Base-by-base conservation (phyloP, 2,113 vertebrate genomes). In the Aleadryas rufinucha region DNA sequence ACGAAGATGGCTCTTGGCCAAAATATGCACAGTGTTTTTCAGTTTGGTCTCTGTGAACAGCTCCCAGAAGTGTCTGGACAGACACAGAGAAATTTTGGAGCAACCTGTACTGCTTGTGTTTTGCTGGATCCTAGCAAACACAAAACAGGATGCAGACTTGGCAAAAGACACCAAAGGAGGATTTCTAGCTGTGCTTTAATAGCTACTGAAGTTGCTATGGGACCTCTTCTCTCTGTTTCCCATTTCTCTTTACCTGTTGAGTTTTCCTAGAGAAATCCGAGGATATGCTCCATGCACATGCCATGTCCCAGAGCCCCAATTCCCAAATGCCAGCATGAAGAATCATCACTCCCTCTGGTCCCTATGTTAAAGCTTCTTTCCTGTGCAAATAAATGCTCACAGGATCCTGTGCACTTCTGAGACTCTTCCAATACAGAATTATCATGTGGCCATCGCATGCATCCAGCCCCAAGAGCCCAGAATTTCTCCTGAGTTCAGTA, bases 141-240 rank as follows among this genome's bases (percentile, higher is more conserved):
- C 54, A 47, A 85, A 94, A 90, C 54, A 96, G 87, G 94, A 85
- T 74, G 47, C 22, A 87, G 70, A 66, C 78, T 33, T 94, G 78
- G 42, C 31, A 70, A 31, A 33, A 86, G 30, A 39, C 35, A 77
- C 68, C 16, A 63, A 63, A 66, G 35, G 18, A 85, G 21, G 26
- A 39, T 56, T 47, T 81, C 52, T 75, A 41, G 30, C 13, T 72
- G 53, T 65, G 23, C 50, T 80, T 93, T 83, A 85, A 35, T 22
- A 44, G 13, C 47, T 56, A 4, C 14, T 78, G 31, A 78, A 57
- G 33, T 42, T 70, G 23, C n/a, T 42, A 45, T 64, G 41, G 15
- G 31, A 81, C 49, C 21, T 60, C 56, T 64, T 52, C 30, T 52
- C 44, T 69, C 50, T 5, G 2, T 28, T 35, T 47, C 19, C 20